Conservation (phyloP, 2,888 invertebrate genomes). For the Callosobruchus maculatus region DNA sequence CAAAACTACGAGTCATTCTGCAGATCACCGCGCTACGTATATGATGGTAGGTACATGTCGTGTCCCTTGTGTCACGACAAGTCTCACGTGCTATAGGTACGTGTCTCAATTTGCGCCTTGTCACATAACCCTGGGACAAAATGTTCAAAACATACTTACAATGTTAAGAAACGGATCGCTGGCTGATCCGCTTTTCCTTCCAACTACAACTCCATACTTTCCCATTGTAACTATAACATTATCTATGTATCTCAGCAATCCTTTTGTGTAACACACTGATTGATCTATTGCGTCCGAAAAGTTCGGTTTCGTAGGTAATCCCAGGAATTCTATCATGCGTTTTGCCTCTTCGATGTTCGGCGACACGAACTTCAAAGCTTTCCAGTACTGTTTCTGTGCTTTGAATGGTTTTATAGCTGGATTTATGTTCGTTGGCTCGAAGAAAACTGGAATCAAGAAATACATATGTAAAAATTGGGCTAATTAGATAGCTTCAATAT, state of each 20-base stretch:
- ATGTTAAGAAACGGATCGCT: not conserved
- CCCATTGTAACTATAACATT: conserved; percentile 64
- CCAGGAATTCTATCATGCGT: conserved; percentile 59
- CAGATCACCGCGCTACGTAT: too few relatives aligned
- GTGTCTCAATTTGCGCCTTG: too few relatives aligned
- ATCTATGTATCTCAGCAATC: conserved; percentile 52
- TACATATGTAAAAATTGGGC: too few relatives aligned
- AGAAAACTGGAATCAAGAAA: conserved; percentile 71
- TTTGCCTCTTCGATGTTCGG: conserved; percentile 79
- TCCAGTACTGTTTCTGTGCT: conserved; percentile 42
- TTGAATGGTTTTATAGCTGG: conserved; percentile 71
- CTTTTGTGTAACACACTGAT: conserved; percentile 38
- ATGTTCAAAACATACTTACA: not conserved
- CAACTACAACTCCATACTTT: conserved; percentile 56
- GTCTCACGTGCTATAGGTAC: too few relatives aligned
- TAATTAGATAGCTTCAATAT: too few relatives aligned
- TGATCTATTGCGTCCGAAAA: conserved; percentile 38
- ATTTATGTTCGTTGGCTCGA: conserved; percentile 82
- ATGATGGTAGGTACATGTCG: too few relatives aligned
- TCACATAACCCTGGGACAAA: too few relatives aligned
- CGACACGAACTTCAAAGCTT: conserved; percentile 60
- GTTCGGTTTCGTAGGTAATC: conserved; percentile 11
- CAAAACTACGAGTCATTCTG: too few relatives aligned
- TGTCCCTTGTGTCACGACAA: too few relatives aligned
- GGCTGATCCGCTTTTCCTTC: conserved; percentile 40